phyloP scores from a whole-genome alignment of 2,797 vertebrate genomes.

The Amazonetta brasiliensis region DNA sequence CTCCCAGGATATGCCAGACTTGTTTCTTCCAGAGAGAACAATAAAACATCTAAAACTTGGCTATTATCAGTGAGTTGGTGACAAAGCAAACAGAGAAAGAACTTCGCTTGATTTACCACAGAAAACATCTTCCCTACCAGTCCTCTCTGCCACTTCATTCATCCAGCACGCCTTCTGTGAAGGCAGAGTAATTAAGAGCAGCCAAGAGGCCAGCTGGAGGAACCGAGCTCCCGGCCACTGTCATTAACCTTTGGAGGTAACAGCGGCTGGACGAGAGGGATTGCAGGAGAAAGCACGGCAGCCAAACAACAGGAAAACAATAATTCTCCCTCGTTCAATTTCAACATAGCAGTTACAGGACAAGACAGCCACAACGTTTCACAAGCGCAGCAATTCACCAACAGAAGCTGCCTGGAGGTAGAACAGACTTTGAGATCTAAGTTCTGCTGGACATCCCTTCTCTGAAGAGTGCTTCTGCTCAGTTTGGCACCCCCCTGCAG shows the following conservation, averaged over 20 bases:
- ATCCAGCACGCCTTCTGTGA: neutral
- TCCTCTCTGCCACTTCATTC: conserved; percentile 27
- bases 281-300: neutral
- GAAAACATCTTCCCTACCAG: conserved; percentile 6
- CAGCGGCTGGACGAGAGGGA: conserved; percentile 41
- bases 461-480: neutral
- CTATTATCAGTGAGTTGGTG: conserved; percentile 46
- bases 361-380: neutral
- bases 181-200: conserved; percentile 75
- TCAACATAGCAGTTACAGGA: conserved; percentile 29
- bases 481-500: rapidly evolving
- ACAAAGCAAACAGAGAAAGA: conserved; percentile 64
- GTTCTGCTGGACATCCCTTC: neutral
- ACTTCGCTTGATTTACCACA: conserved; percentile 50
- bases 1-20: conserved; percentile 25
- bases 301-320: conserved; percentile 32
- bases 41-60: conserved; percentile 55
- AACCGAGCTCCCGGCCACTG: conserved; percentile 11
- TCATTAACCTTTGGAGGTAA: conserved; percentile 78
- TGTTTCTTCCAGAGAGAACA: conserved; percentile 58
- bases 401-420: neutral
- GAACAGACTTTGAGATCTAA: neutral
- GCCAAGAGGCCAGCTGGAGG: conserved; percentile 54
- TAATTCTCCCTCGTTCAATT: neutral
- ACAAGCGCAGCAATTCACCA: neutral